phyloP scores from a whole-genome alignment of 2,797 vertebrate genomes.

The Acanthurus lineatus region DNA sequence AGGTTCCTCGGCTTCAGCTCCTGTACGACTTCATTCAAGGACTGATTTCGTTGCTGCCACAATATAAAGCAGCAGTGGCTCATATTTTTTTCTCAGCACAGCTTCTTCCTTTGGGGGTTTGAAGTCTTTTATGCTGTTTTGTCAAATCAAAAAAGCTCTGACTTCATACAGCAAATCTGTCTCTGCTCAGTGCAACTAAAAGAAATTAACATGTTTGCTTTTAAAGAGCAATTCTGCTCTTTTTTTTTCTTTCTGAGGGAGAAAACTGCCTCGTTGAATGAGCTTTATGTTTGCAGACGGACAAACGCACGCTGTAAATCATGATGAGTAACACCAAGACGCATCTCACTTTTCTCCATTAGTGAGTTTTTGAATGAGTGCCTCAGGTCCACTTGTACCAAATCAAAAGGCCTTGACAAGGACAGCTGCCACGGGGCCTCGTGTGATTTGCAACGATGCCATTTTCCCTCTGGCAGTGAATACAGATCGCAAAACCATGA shows the following conservation, averaged over 20 bases:
- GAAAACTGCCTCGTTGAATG: slow-evolving; percentile 7
- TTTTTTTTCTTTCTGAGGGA: slow-evolving; percentile 1
- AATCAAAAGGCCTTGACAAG: slow-evolving; percentile 72
- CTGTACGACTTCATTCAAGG: background rate
- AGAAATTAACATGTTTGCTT: slow-evolving; percentile 38
- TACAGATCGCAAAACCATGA: slow-evolving; percentile 57
- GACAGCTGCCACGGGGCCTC: slow-evolving; percentile 65
- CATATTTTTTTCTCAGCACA: background rate
- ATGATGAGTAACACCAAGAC: slow-evolving; percentile 43
- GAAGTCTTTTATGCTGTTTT: background rate
- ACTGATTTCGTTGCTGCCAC: slow-evolving; percentile 5
- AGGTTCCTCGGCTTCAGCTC: background rate
- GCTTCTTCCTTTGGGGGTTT: slow-evolving; percentile 13
- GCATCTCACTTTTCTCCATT: slow-evolving; percentile 67
- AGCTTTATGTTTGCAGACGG: background rate
- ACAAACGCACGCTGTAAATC: slow-evolving; percentile 51
- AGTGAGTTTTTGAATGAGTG: slow-evolving; percentile 69
- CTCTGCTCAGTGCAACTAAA: background rate
- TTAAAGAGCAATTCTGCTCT: background rate
- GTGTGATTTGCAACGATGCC: slow-evolving; percentile 68
- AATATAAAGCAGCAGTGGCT: background rate
- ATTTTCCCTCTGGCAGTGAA: slow-evolving; percentile 60
- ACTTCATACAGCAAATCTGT: background rate
- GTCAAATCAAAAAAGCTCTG: slow-evolving; percentile 15
- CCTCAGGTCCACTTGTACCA: slow-evolving; percentile 63